Evolutionary conservation across 2,113 vertebrate genomes (phyloP), one percentile per base, ranked within the genome.

Genomic region (Tetrax tetrax): DNA sequence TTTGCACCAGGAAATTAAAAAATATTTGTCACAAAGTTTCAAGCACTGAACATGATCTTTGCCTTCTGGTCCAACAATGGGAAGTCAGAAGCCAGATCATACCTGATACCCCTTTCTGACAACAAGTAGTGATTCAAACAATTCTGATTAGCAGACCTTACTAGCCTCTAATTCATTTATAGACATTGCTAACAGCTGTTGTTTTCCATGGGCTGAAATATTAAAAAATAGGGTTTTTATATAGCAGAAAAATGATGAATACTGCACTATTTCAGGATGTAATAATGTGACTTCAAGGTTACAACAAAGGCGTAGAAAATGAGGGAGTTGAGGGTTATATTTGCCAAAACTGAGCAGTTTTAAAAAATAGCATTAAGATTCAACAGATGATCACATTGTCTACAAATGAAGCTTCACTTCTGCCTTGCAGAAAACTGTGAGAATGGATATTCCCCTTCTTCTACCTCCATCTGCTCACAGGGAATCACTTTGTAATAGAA

Each of bases 301-400:
- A 79, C 15, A 50, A 18, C 24, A 83, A 69, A 64, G 13, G 22
- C 21, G 16, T 63, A 21, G 29, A 59, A 31, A n/a, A 50, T 25
- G 9, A 83, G 7, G 27, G 18, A 61, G 22, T 53, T 0, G 0
- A 19, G 8, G 13, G 20, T 6, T 54, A 2, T 43, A 17, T 37
- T 54, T 72, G 41, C 13, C 31, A 56, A 83, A 91, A 66, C 4
- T 17, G 14, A 83, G 17, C 35, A 50, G 27, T 43, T 43, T 89
- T 65, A 51, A 23, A 10, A 20, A 3, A 18, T 54, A 33, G 6
- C 7, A 22, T 11, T 78, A 50, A 17, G 43, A 64, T 68, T 82
- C 19, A 21, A 2, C 14, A 20, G 20, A 9, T 90, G 35, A 68
- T 74, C 43, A 35, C 38, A 35, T 3, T 57, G 4, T 23, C 31